These are phyloP conservation scores for Rachycentron canadum DNA, from an alignment of 2,797 vertebrate genomes.

Conservation along the genomic window DNA sequence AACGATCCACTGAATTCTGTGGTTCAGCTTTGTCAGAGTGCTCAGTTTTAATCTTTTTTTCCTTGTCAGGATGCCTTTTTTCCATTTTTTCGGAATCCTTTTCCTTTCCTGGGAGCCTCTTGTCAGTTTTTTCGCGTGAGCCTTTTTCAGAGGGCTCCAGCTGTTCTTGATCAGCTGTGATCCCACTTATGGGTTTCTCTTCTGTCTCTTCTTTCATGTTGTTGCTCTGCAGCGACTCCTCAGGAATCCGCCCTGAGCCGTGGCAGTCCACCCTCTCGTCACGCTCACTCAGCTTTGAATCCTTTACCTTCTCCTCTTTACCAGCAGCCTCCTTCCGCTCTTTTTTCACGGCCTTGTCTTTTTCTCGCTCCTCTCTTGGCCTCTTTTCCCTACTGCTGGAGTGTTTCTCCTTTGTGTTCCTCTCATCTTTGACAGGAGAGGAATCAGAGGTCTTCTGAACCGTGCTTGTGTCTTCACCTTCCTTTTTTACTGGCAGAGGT, in stretches of 20 bases:
- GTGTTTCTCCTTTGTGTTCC: slow-evolving; percentile 89
- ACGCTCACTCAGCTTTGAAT: slow-evolving; percentile 82
- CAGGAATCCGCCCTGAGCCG: slow-evolving; percentile 77
- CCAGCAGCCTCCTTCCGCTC: slow-evolving; percentile 87
- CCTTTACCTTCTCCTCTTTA: slow-evolving; percentile 92
- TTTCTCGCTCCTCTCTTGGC: slow-evolving; percentile 91
- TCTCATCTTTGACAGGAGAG: slow-evolving; percentile 90
- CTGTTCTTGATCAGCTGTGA: slow-evolving; percentile 88
- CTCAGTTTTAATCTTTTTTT: slow-evolving; percentile 93
- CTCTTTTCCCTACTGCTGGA: slow-evolving; percentile 87
- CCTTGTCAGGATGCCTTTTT: slow-evolving; percentile 92
- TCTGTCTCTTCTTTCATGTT: slow-evolving; percentile 88
- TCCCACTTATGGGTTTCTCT: slow-evolving; percentile 84
- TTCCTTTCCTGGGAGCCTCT: slow-evolving; percentile 89
- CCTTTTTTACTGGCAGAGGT: slow-evolving; percentile 82
- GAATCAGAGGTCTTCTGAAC: slow-evolving; percentile 89
- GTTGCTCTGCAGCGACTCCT: slow-evolving; percentile 78
- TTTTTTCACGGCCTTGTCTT: slow-evolving; percentile 90
- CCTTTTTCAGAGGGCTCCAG: slow-evolving; percentile 90
- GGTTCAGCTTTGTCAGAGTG: slow-evolving; percentile 90
- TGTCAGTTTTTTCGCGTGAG: slow-evolving; percentile 91
- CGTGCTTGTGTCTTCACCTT: slow-evolving; percentile 85
- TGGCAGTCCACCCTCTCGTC: slow-evolving; percentile 81
- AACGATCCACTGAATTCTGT: slow-evolving; percentile 89
- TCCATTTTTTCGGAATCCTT: slow-evolving; percentile 92